phyloP scores from a whole-genome alignment of 1,140 invertebrate species.

The Bombyx mori region DNA sequence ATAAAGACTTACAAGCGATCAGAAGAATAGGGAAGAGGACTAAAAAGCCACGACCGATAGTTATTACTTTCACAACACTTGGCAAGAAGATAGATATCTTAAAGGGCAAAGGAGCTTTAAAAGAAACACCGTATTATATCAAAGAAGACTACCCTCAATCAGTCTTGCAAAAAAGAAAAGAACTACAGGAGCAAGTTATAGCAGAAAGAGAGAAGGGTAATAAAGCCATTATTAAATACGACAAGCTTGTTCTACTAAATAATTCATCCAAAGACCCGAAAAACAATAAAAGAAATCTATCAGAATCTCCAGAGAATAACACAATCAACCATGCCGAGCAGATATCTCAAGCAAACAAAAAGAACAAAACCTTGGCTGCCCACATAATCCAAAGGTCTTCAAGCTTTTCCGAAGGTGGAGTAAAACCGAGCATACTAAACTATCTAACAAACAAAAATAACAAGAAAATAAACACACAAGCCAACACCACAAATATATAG shows the following conservation, averaged over 20 bases:
- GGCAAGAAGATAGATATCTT: background rate
- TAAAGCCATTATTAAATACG: constrained; percentile 1
- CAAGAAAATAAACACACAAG: background rate
- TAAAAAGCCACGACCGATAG: background rate
- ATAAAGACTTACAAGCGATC: constrained; percentile 3
- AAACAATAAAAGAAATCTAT: background rate
- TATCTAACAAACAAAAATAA: background rate
- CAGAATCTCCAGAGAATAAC: background rate
- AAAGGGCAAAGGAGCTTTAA: background rate
- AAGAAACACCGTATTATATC: constrained; percentile 4
- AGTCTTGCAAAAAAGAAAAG: constrained; percentile 1
- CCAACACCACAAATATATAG: constrained; percentile 3
- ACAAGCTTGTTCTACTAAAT: constrained; percentile 1
- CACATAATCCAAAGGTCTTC: constrained; percentile 1
- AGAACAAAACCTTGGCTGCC: constrained; percentile 3
- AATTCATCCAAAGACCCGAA: background rate
- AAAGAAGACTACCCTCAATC: constrained; percentile 3
- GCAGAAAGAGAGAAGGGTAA: constrained; percentile 3
- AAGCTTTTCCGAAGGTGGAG: constrained; percentile 1
- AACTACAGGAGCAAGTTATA: constrained; percentile 2
- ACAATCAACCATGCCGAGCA: background rate
- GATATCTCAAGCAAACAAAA: constrained; percentile 2
- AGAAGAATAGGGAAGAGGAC: constrained; percentile 5
- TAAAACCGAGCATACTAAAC: constrained; percentile 3
- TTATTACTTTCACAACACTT: constrained; percentile 1